Evolutionary conservation across 2,888 invertebrate species (phyloP), one percentile per base, ranked within the genome.

Genomic region (Rugalucina vietnamica): DNA sequence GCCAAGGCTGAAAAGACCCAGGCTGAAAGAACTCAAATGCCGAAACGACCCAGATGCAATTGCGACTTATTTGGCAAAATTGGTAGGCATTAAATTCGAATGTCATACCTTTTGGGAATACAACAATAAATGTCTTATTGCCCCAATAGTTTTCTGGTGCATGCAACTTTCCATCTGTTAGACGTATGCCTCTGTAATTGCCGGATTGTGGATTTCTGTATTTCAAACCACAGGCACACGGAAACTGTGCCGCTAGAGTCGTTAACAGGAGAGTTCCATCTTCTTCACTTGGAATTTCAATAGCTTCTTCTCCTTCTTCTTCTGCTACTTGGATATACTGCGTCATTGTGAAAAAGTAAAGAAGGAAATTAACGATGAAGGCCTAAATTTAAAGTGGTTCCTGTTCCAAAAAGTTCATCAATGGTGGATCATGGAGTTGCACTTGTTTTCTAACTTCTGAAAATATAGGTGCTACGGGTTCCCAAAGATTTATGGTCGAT

Each of bases 201-300:
- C 94, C 94, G 4, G 93, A 92, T 60, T 98, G 98, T 29, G 98
- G 97, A 95, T 98, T 98, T 87, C 98, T 96, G 95, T 98, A 99
- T 96, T 99, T 99, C 79, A 99, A 96, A 27, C 99, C 99, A 95
- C 98, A 98, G 49, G 99, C 98, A 86, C 99, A 99, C 73, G 99
- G 99, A 96, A 98, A 99, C 95, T 99, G 99, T 57, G 98, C 99
- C 88, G 98, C 97, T 78, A 99, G 96, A 1, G 99, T 99, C 79
- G 98, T 97, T 91, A 99, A 96, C 85, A 99, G 95, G 84, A 99
- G 95, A 21, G 98, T 98, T 79, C 98, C 97, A 95, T 99, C 99
- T 92, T 97, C 97, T 95, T 99, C 99, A 84, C 97, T 97, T 5
- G 99, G 99, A 91, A 99, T 96, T 95, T 99, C 99, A 89, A 99